These are phyloP conservation scores for Sebastes glaucus DNA, from an alignment of 2,797 vertebrate genomes.

Conservation along the genomic window DNA sequence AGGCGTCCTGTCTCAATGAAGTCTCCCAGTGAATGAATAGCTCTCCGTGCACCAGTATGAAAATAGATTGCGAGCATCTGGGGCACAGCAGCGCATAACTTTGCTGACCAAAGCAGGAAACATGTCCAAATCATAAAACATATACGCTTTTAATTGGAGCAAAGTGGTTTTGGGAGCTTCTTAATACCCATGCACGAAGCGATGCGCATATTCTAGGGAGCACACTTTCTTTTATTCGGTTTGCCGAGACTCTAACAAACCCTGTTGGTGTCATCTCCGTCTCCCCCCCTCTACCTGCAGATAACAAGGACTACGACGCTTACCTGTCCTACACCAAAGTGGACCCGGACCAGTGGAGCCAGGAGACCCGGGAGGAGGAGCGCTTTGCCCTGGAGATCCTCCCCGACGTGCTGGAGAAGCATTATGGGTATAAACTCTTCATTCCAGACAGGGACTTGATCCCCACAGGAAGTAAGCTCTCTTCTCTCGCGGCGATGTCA, in stretches of 20 bases:
- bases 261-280: constrained; percentile 51
- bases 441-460: constrained; percentile 99
- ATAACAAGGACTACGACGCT: constrained; percentile 98
- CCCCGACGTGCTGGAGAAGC: constrained; percentile 98
- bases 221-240: background rate
- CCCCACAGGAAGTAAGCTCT: constrained; percentile 97
- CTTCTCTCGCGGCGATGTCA: constrained; percentile 71
- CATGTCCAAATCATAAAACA: constrained; percentile 37
- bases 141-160: constrained; percentile 34
- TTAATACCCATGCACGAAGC: background rate
- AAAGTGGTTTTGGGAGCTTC: constrained; percentile 28
- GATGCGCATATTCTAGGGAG: constrained; percentile 8
- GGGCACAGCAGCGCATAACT: constrained; percentile 8
- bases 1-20: constrained; percentile 49
- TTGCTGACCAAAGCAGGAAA: constrained; percentile 55
- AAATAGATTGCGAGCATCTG: constrained; percentile 48
- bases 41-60: constrained; percentile 18
- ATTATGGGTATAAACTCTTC: constrained; percentile 98
- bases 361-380: constrained; percentile 97
- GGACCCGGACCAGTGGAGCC: constrained; percentile 98
- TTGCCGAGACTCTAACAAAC: constrained; percentile 1
- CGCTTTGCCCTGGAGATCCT: constrained; percentile 98
- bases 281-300: constrained; percentile 84
- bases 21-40: constrained; percentile 45
- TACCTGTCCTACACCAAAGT: constrained; percentile 99